Conservation (phyloP, 2,888 invertebrate genomes). For the Calliphora vomitoria region DNA sequence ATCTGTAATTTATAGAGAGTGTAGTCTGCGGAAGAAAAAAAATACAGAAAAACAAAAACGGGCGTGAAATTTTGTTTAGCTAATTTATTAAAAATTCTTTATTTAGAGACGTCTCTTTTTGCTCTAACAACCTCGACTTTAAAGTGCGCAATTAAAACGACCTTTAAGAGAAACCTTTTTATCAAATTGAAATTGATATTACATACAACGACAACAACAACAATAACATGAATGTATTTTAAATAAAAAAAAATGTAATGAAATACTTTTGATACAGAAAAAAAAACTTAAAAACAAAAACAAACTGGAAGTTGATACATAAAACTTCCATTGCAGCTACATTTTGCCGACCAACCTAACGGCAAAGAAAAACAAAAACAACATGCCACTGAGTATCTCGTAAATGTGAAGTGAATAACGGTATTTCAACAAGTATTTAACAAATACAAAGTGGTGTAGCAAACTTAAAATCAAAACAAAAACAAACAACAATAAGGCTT, state of each 20-base stretch:
- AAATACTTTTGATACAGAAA: slow-evolving; percentile 51
- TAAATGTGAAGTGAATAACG: slow-evolving; percentile 59
- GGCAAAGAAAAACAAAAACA: slow-evolving; percentile 23
- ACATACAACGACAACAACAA: slow-evolving; percentile 11
- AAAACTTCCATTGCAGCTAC: slow-evolving; percentile 57
- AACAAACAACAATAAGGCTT: slow-evolving; percentile 30
- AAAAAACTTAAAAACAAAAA: slow-evolving; percentile 7
- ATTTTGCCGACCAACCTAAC: slow-evolving; percentile 46
- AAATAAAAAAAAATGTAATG: slow-evolving; percentile 43
- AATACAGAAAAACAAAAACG: slow-evolving; percentile 33
- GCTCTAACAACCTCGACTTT: slow-evolving; percentile 28
- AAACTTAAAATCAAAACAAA: slow-evolving; percentile 52
- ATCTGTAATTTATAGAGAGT: slow-evolving; percentile 11
- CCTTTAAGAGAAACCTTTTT: slow-evolving; percentile 62
- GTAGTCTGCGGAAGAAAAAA: slow-evolving; percentile 9
- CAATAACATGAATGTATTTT: background rate
- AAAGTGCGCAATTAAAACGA: slow-evolving; percentile 58
- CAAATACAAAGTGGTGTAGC: slow-evolving; percentile 14
- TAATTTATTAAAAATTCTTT: slow-evolving; percentile 15
- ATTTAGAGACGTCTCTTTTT: background rate
- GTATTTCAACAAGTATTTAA: slow-evolving; percentile 70
- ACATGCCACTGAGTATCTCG: slow-evolving; percentile 10
- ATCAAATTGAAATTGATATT: slow-evolving; percentile 39
- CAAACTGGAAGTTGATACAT: slow-evolving; percentile 64
- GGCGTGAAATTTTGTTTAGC: slow-evolving; percentile 47